Evolutionary conservation across 1,140 invertebrate species (phyloP), one percentile per base, ranked within the genome.

Genomic region (Achatina immaculata): DNA sequence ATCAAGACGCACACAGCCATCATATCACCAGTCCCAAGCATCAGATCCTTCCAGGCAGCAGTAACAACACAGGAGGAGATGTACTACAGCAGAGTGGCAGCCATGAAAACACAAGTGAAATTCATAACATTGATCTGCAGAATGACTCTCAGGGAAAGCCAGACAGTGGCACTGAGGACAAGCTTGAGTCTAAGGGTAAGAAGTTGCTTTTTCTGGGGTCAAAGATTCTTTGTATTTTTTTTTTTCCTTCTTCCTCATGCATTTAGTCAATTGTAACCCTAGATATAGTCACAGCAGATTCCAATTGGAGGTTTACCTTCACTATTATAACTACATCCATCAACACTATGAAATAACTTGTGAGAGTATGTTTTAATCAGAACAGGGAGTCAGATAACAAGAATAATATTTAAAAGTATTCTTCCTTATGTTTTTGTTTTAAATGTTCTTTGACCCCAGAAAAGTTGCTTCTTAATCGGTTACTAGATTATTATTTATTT

Each of bases 401-500:
- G n/a, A n/a, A n/a, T n/a, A n/a, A n/a, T n/a, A n/a, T n/a, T n/a
- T n/a, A n/a, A n/a, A n/a, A n/a, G n/a, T n/a, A n/a, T n/a, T n/a
- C n/a, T n/a, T n/a, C n/a, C n/a, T n/a, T n/a, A n/a, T n/a, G n/a
- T n/a, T n/a, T n/a, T n/a, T n/a, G n/a, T n/a, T n/a, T n/a, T n/a
- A n/a, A n/a, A n/a, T n/a, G n/a, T n/a, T n/a, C 82, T 83, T 83
- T 83, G 82, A 83, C 82, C 82, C 82, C 76, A 62, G 36, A 79
- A 65, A 68, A 36, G 62, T n/a, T 55, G 34, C 45, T 72, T 80
- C 31, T 80, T 58, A 28, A 6, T 34, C 4, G 14, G 65, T n/a
- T n/a, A n/a, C n/a, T n/a, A n/a, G n/a, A n/a, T n/a, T n/a, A n/a
- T n/a, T n/a, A n/a, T n/a, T n/a, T n/a, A n/a, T n/a, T n/a, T n/a